Evolutionary conservation across 2,888 invertebrate species (phyloP).

Genomic region (Celastrina argiolus): DNA sequence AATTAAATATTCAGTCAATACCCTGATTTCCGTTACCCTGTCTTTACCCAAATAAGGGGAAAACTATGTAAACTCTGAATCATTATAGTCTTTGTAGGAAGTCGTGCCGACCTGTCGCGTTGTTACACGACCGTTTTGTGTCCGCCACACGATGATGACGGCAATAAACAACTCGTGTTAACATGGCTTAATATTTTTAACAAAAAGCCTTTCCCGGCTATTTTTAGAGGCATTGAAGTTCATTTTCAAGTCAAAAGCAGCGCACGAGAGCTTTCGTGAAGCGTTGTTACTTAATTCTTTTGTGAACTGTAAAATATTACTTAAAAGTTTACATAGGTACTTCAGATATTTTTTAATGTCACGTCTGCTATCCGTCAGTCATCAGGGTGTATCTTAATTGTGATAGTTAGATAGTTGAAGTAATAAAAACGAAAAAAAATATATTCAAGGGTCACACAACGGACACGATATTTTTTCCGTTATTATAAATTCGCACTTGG

Average conservation of each 20-base stretch:
- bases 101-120: background rate
- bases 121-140: background rate
- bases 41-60: background rate
- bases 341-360: background rate
- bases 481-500: too few relatives aligned
- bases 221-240: slow-evolving; percentile 19
- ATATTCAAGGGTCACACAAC: too few relatives aligned
- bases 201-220: slow-evolving; percentile 7
- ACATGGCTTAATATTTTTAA: slow-evolving; percentile 17
- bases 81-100: slow-evolving; percentile 11
- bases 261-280: slow-evolving; percentile 14
- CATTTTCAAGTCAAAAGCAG: slow-evolving; percentile 1
- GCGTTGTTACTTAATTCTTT: slow-evolving; percentile 6
- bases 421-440: too few relatives aligned
- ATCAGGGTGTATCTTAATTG: too few relatives aligned
- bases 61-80: slow-evolving; percentile 2
- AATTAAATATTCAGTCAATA: background rate
- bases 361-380: too few relatives aligned
- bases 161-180: slow-evolving; percentile 9
- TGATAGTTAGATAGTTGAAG: too few relatives aligned
- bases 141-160: background rate
- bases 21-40: background rate
- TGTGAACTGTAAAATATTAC: slow-evolving; percentile 14
- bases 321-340: background rate
- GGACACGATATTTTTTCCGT: too few relatives aligned